A percentile compares a stretch with the other conserved stretches of the same genome.
Evolutionary conservation across 1,140 invertebrate genomes (phyloP).

Genomic region (Proales similis): DNA sequence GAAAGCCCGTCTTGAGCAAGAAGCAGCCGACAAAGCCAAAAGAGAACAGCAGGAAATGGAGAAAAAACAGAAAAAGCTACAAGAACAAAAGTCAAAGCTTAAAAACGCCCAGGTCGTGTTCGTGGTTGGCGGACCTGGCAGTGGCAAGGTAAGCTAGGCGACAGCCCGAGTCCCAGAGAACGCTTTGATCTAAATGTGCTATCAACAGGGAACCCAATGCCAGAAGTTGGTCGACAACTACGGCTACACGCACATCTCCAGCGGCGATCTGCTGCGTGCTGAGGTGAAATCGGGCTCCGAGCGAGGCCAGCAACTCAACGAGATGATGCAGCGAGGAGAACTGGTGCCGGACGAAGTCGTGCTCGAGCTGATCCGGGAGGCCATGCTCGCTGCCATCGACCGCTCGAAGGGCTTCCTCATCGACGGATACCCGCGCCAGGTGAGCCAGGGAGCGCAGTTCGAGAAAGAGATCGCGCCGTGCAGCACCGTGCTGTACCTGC

Average conservation of each 20-base stretch:
- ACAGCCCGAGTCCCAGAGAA: too few species aligned
- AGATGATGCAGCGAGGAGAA: slow-evolving; percentile 71
- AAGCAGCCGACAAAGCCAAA: slow-evolving; percentile 8
- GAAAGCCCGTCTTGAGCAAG: slow-evolving; percentile 1
- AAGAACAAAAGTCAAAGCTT: too few species aligned
- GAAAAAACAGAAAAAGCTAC: too few species aligned
- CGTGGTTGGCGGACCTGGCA: slow-evolving; percentile 51
- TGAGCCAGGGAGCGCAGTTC: slow-evolving; percentile 80
- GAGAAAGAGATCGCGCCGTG: slow-evolving; percentile 58
- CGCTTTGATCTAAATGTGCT: too few species aligned
- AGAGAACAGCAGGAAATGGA: too few species aligned
- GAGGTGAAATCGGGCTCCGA: slow-evolving; percentile 53
- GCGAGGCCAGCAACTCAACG: slow-evolving; percentile 56
- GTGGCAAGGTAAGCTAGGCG: too few species aligned
- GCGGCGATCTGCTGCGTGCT: slow-evolving; percentile 53
- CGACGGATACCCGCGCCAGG: slow-evolving; percentile 95
- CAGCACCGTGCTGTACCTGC: slow-evolving; percentile 79
- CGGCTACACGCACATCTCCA: slow-evolving; percentile 54
- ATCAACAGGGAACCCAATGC: slow-evolving; percentile 56
- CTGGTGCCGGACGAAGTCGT: slow-evolving; percentile 59
- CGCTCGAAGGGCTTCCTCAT: slow-evolving; percentile 87
- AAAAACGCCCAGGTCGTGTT: slow-evolving; percentile 17
- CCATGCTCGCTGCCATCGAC: slow-evolving; percentile 77
- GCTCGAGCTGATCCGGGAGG: slow-evolving; percentile 56
- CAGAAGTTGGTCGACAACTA: slow-evolving; percentile 53